Percentiles rank a stretch among this genome's conserved stretches.
These are phyloP conservation scores for Mimumesa dahlbomi DNA, from an alignment of 2,888 invertebrate species.

Conservation along the genomic window DNA sequence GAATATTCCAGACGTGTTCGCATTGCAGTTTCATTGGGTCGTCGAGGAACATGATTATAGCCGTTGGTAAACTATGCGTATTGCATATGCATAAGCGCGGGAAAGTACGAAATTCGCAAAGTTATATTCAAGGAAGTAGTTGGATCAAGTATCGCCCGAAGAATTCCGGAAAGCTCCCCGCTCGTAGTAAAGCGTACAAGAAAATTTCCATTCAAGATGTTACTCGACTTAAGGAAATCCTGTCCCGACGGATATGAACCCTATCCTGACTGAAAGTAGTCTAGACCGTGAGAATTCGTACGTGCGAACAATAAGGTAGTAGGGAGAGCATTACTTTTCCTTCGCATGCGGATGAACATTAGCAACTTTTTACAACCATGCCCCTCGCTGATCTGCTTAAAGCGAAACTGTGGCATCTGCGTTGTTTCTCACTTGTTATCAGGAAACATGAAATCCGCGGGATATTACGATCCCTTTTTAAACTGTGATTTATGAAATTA, in stretches of 20 bases:
- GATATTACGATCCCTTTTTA: no score
- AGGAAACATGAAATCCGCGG: no score
- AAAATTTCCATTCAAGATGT: conserved; percentile 30
- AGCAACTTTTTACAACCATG: conserved; percentile 17
- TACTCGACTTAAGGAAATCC: conserved; percentile 32
- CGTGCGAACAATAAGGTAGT: conserved; percentile 29
- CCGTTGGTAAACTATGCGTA: conserved; percentile 18
- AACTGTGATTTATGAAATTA: no score
- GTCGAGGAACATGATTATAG: conserved; percentile 12
- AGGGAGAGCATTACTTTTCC: conserved; percentile 8
- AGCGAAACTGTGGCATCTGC: neutral
- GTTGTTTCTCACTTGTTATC: conserved; percentile 18
- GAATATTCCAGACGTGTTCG: conserved; percentile 2
- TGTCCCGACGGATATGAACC: conserved; percentile 19
- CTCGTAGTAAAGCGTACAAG: neutral
- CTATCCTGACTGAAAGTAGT: conserved; percentile 16
- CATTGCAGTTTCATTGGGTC: conserved; percentile 19
- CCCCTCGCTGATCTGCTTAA: neutral
- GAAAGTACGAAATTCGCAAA: conserved; percentile 12
- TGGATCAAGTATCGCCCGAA: conserved; percentile 16
- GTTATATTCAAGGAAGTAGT: neutral
- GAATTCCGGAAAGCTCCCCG: conserved; percentile 15
- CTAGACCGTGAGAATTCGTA: conserved; percentile 23
- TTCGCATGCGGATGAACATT: conserved; percentile 29
- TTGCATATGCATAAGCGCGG: conserved; percentile 18